phyloP scores from a whole-genome alignment of 2,113 vertebrate species.

The Ovis aries region DNA sequence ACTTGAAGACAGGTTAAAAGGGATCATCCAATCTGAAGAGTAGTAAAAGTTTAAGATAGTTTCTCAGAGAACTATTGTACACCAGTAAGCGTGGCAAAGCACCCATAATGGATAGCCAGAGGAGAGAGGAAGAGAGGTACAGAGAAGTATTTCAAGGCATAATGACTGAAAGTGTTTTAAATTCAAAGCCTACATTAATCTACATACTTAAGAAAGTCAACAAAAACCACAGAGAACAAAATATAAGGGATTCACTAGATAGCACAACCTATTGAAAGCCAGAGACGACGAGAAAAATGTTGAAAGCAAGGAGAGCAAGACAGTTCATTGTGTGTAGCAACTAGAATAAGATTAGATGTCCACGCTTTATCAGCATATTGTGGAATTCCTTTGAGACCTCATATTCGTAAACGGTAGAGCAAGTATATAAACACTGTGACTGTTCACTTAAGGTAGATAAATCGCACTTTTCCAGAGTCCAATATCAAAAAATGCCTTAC shows the following conservation, averaged over 20 bases:
- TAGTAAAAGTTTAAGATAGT: background rate
- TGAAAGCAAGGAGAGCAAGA: background rate
- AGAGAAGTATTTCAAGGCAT: background rate
- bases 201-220: background rate
- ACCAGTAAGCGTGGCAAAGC: background rate
- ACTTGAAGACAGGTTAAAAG: background rate
- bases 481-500: background rate
- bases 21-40: background rate
- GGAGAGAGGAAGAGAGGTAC: background rate
- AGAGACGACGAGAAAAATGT: background rate
- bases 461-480: background rate
- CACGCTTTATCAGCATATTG: background rate
- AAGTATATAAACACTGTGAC: background rate
- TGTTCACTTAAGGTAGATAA: background rate
- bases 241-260: background rate
- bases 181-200: background rate
- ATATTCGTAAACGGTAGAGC: background rate
- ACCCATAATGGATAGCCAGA: background rate
- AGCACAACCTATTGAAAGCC: background rate
- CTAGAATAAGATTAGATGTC: background rate
- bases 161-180: background rate
- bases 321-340: background rate
- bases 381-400: background rate
- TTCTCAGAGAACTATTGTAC: background rate
- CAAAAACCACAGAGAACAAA: background rate